These are phyloP conservation scores for Cosmia trapezina DNA, from an alignment of 2,888 invertebrate genomes.

Conservation along the genomic window DNA sequence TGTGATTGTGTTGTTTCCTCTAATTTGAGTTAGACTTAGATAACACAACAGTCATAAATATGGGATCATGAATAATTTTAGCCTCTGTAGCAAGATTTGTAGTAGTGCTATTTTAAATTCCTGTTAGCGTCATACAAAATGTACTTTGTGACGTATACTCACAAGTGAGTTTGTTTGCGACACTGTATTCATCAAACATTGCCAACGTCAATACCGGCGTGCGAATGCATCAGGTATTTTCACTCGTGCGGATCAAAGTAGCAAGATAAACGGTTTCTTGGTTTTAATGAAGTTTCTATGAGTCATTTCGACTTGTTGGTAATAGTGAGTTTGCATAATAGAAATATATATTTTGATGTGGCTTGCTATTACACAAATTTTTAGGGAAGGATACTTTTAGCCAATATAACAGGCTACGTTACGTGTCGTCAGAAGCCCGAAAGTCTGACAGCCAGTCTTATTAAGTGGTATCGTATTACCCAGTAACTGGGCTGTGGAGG, in stretches of 20 bases:
- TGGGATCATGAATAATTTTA: conserved; percentile 24
- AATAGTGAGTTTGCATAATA: conserved; percentile 1
- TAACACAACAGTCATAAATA: conserved; percentile 2
- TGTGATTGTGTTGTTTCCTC: neutral
- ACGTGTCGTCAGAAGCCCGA: too few species aligned
- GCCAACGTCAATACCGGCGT: conserved; percentile 44
- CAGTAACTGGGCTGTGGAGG: too few species aligned
- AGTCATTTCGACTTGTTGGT: conserved; percentile 1
- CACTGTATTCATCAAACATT: conserved; percentile 19
- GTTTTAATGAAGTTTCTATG: conserved; percentile 39
- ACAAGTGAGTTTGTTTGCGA: conserved; percentile 14
- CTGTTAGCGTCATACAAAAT: conserved; percentile 23
- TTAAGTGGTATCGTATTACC: too few species aligned
- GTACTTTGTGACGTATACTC: conserved; percentile 11
- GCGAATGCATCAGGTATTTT: conserved; percentile 52
- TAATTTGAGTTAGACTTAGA: conserved; percentile 15
- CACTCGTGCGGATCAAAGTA: conserved; percentile 56
- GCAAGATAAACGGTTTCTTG: conserved; percentile 48
- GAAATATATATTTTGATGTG: neutral
- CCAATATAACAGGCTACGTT: too few species aligned
- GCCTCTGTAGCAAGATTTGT: conserved; percentile 4
- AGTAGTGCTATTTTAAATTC: conserved; percentile 19
- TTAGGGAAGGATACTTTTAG: neutral
- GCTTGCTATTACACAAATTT: neutral
- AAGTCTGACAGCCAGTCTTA: too few species aligned